Conservation (phyloP, 2,888 invertebrate genomes). For the Seira ritae region DNA sequence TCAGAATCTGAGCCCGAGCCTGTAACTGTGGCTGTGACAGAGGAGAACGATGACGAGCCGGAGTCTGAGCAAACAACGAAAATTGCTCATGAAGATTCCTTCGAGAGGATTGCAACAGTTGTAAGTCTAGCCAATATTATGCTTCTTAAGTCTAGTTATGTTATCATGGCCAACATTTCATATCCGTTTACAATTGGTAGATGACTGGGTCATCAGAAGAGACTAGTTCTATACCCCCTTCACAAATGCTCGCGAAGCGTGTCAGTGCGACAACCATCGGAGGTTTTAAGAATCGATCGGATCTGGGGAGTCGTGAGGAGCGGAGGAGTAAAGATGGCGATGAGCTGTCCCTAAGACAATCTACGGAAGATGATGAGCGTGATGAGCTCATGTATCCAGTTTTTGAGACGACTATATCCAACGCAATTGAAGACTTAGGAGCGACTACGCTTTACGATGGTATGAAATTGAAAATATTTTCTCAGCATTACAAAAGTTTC, state of each 20-base stretch:
- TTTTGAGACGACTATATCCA: conserved; percentile 65
- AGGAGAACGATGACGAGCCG: background rate
- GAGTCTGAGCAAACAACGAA: background rate
- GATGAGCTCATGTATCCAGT: conserved; percentile 58
- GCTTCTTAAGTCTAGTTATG: no score
- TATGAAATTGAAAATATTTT: background rate
- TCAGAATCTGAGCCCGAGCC: background rate
- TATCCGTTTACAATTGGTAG: no score
- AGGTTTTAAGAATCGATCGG: conserved; percentile 61
- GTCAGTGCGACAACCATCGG: conserved; percentile 45
- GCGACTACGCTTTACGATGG: conserved; percentile 43
- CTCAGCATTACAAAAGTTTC: no score
- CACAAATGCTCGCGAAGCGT: conserved; percentile 11
- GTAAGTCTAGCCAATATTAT: conserved; percentile 30
- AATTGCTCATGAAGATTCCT: conserved; percentile 34
- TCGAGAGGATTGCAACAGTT: conserved; percentile 43
- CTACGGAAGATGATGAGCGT: conserved; percentile 68
- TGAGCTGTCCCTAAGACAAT: conserved; percentile 49
- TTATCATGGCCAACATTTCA: no score
- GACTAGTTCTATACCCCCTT: background rate
- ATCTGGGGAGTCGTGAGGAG: conserved; percentile 70
- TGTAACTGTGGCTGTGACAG: background rate
- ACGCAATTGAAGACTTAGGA: conserved; percentile 65
- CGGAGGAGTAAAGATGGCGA: conserved; percentile 67
- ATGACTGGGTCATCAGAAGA: conserved; percentile 39